Evolutionary conservation across 2,797 vertebrate genomes (phyloP).

Genomic region (Natrix natrix): DNA sequence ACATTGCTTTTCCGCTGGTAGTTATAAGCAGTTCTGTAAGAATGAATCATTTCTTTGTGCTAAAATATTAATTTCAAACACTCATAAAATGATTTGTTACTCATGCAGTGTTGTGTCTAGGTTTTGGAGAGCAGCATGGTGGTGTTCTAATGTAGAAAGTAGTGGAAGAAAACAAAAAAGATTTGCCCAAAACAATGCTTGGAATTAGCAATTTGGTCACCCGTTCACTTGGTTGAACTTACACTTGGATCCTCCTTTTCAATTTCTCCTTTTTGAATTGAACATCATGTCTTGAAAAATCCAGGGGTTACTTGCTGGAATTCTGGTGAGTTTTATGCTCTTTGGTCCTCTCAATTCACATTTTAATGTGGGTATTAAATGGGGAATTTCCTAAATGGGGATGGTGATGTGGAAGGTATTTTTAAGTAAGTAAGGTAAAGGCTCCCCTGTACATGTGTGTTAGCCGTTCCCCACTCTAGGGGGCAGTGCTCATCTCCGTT

Average conservation of each 20-base stretch:
- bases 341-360: background rate
- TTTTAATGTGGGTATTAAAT: background rate
- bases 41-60: background rate
- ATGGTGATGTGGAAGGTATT: background rate
- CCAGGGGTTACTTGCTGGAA: background rate
- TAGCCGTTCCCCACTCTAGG: too few species aligned
- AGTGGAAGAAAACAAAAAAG: background rate
- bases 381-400: background rate
- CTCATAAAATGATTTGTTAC: background rate
- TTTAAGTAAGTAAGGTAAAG: background rate
- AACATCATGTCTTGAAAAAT: background rate
- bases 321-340: background rate
- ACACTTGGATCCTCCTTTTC: background rate
- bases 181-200: background rate
- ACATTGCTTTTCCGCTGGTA: background rate
- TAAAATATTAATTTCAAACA: background rate
- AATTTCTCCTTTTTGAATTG: background rate
- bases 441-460: too few species aligned
- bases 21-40: background rate
- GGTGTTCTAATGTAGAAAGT: background rate
- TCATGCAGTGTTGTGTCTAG: background rate
- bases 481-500: too few species aligned
- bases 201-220: background rate
- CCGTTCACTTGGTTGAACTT: background rate
- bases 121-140: too few species aligned